Percentiles rank a stretch among this genome's conserved stretches.
Conservation (phyloP, 1,140 invertebrate genomes). For the Parapsyche elsis region DNA sequence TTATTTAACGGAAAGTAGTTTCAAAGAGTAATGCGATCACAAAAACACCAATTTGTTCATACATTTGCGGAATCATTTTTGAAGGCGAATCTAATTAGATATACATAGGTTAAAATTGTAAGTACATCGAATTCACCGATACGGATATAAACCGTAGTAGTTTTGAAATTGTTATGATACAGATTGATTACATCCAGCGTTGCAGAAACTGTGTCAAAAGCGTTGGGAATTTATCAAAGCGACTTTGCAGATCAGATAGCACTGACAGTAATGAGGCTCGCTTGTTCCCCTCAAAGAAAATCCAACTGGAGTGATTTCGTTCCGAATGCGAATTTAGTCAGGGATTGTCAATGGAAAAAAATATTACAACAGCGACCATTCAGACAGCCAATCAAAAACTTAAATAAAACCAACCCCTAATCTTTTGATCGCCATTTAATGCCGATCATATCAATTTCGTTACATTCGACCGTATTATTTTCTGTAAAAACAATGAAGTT, state of each 20-base stretch:
- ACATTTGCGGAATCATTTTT: no score
- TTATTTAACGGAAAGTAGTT: no score
- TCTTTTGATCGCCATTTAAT: no score
- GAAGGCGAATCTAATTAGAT: no score
- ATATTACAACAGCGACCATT: not conserved
- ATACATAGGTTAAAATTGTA: no score
- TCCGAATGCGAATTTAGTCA: slow-evolving; percentile 14
- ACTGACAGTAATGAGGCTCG: slow-evolving; percentile 46
- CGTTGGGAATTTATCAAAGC: slow-evolving; percentile 27
- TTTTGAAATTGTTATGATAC: slow-evolving; percentile 17
- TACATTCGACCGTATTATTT: not conserved
- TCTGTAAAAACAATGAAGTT: not conserved
- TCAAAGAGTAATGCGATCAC: no score
- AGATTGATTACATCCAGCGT: slow-evolving; percentile 18
- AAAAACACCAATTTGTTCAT: no score
- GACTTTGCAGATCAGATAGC: slow-evolving; percentile 42
- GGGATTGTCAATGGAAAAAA: not conserved
- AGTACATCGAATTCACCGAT: no score
- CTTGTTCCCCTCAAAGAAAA: slow-evolving; percentile 51
- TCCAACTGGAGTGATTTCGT: slow-evolving; percentile 37
- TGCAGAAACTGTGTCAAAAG: slow-evolving; percentile 44
- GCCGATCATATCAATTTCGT: no score
- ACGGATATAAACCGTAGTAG: no score
- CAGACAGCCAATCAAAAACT: not conserved
- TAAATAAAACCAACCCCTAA: no score